Evolutionary conservation across 2,888 invertebrate species (phyloP), one percentile per base, ranked within the genome.

Genomic region (Drosophila mayaguana): DNA sequence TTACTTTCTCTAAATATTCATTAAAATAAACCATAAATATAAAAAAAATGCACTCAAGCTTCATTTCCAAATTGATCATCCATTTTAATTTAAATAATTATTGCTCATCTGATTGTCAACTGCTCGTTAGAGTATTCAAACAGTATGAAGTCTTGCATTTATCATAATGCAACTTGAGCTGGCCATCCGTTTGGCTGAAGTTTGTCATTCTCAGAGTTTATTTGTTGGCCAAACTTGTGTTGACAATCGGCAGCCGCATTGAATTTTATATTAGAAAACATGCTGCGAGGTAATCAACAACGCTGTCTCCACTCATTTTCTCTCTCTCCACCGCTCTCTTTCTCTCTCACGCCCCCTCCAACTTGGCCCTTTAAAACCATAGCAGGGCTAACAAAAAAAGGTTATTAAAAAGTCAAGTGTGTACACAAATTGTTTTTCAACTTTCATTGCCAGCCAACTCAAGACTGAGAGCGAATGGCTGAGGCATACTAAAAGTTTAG

Each of bases 161-260:
- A 25, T 36, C 2, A 25, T 18, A 18, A 11, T 43, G 16, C 22
- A 40, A 42, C 45, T 66, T 48, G 40, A 8, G 34, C 32, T 50
- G 50, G 12, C 14, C 32, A 18, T 50, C 18, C 18, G 34, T 11
- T 28, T n/a, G 25, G n/a, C 34, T 20, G 18, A 32, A 56, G 36
- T 51, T 45, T 60, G 64, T 53, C 69, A 45, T 18, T 48, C 38
- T 18, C 9, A 45, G 54, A 38, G 18, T 38, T 53, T 61, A 34
- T 45, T 40, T 43, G 46, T 66, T 63, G 57, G 54, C 53, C 63
- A 57, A 77, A 79, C 63, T 78, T 57, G 18, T 55, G 66, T 61
- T 67, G 79, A 79, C 79, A 79, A 78, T 72, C 75, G 72, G 54
- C 75, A 63, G 63, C 48, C 76, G 32, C 78, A 66, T 51, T 46